Evolutionary conservation across 2,113 vertebrate genomes (phyloP).

Genomic region (Antechinus flavipes): DNA sequence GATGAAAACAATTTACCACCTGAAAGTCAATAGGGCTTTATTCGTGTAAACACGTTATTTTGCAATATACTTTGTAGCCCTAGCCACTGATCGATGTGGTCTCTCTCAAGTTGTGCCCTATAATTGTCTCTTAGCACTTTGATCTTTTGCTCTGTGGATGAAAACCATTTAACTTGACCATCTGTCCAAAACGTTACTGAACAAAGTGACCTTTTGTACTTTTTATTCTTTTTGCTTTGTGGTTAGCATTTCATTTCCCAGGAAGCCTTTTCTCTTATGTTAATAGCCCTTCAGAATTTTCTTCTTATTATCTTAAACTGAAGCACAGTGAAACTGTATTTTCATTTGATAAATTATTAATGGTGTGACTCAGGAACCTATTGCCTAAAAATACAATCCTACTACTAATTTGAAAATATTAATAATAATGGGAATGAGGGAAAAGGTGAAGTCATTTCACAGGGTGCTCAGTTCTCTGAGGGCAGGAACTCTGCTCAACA

Average conservation of each 20-base stretch:
- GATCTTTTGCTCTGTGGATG: slow-evolving; percentile 46
- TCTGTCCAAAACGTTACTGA: not conserved
- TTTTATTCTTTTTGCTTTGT: slow-evolving; percentile 16
- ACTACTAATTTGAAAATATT: slow-evolving; percentile 3
- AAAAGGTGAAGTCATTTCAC: not conserved
- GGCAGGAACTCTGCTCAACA: slow-evolving; percentile 33
- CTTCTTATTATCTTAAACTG: slow-evolving; percentile 38
- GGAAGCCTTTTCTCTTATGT: slow-evolving; percentile 50
- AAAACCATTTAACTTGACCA: slow-evolving; percentile 58
- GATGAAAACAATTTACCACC: slow-evolving; percentile 53
- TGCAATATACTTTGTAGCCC: slow-evolving; percentile 42
- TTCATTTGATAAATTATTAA: slow-evolving; percentile 73
- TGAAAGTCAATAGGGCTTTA: slow-evolving; percentile 37
- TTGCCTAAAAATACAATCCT: slow-evolving; percentile 64
- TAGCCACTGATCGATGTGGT: slow-evolving; percentile 7
- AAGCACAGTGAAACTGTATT: slow-evolving; percentile 51
- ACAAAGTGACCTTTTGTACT: slow-evolving; percentile 44
- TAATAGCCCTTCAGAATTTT: slow-evolving; percentile 22
- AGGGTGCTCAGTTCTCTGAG: not conserved
- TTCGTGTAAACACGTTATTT: not conserved
- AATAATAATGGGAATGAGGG: not conserved
- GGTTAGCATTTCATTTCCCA: slow-evolving; percentile 24
- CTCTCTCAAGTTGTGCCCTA: slow-evolving; percentile 51
- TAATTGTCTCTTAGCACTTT: slow-evolving; percentile 54
- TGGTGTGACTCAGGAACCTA: slow-evolving; percentile 28